These are phyloP conservation scores for Cerastoderma edule DNA, from an alignment of 2,888 invertebrate species.

Conservation along the genomic window DNA sequence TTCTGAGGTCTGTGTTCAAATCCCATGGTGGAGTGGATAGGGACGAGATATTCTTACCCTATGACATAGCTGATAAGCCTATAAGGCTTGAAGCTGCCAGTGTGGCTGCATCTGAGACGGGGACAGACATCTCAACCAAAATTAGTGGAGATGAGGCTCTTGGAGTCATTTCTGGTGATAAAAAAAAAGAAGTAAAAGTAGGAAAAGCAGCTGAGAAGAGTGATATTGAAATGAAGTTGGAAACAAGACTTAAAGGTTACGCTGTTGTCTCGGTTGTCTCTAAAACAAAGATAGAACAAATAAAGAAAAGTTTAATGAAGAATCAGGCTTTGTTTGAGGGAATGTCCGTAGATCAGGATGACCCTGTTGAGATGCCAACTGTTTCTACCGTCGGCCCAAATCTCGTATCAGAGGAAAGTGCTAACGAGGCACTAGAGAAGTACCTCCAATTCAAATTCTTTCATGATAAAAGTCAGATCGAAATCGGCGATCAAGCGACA, in stretches of 20 bases:
- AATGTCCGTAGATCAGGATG: conserved; percentile 66
- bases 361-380: conserved; percentile 72
- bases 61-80: conserved; percentile 41
- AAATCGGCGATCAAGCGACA: conserved; percentile 73
- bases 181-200: conserved; percentile 19
- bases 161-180: conserved; percentile 13
- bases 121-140: conserved; percentile 34
- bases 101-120: conserved; percentile 34
- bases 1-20: conserved; percentile 74
- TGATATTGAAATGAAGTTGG: conserved; percentile 29
- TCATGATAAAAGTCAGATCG: conserved; percentile 56
- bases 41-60: conserved; percentile 80
- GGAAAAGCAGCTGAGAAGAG: conserved; percentile 12
- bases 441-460: conserved; percentile 77
- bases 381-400: conserved; percentile 77
- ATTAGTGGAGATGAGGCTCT: conserved; percentile 12
- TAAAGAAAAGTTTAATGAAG: conserved; percentile 76
- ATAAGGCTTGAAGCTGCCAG: conserved; percentile 29
- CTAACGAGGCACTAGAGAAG: conserved; percentile 77
- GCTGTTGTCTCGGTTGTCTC: conserved; percentile 79
- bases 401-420: conserved; percentile 74
- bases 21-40: conserved; percentile 79
- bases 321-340: conserved; percentile 71
- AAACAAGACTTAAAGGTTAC: conserved; percentile 71
- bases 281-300: conserved; percentile 78